These are phyloP conservation scores for pig (Sus scrofa) DNA, from an alignment of 2,113 vertebrate species.

Conservation along the genomic window DNA sequence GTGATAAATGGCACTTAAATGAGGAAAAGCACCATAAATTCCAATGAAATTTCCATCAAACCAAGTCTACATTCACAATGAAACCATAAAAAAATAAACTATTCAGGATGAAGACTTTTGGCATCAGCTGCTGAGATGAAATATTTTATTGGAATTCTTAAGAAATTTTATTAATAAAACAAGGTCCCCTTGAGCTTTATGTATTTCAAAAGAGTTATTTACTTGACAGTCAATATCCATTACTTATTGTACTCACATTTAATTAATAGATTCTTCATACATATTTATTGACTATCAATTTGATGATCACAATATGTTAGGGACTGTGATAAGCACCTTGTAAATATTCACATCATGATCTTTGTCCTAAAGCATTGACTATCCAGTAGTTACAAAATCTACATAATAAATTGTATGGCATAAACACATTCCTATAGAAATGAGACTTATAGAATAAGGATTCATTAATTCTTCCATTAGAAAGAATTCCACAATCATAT, in stretches of 20 bases:
- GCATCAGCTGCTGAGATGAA: neutral
- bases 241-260: neutral
- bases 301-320: neutral
- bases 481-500: neutral
- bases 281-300: neutral
- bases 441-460: neutral
- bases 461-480: neutral
- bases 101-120: neutral
- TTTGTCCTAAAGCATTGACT: neutral
- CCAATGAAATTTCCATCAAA: fast-evolving
- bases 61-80: fast-evolving
- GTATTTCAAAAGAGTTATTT: neutral
- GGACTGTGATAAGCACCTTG: neutral
- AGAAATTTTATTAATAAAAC: neutral
- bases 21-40: neutral
- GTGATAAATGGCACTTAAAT: neutral
- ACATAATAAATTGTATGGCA: neutral
- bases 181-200: neutral
- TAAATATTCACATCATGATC: neutral
- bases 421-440: neutral
- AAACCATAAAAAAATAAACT: neutral
- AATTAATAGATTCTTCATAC: neutral
- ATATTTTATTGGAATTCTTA: neutral
- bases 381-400: neutral
- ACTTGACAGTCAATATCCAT: neutral